Conservation (phyloP, 2,888 invertebrate genomes). For the Standfussiana lucernea region DNA sequence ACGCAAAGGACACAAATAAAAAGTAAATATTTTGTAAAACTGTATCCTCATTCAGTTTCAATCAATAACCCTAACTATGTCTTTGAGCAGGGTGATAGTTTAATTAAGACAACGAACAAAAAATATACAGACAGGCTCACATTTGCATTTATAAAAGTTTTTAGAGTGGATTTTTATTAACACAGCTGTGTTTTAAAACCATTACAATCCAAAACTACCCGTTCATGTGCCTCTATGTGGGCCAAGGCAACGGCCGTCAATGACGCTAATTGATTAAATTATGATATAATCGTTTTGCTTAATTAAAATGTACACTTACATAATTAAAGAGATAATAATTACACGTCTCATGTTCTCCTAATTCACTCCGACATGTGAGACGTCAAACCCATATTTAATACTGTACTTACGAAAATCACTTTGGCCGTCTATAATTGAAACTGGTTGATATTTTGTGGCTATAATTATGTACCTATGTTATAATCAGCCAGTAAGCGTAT, state of each 20-base stretch:
- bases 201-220: conserved; percentile 15
- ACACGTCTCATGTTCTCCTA: conserved; percentile 28
- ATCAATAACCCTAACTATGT: not conserved
- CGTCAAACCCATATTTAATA: not conserved
- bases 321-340: conserved; percentile 27
- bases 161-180: conserved; percentile 1
- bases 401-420: not conserved
- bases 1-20: not conserved
- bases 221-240: conserved; percentile 33
- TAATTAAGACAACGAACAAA: not conserved
- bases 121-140: not conserved
- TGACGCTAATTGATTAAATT: conserved; percentile 48
- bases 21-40: not conserved
- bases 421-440: conserved; percentile 3
- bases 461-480: conserved; percentile 3
- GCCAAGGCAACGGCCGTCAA: conserved; percentile 53
- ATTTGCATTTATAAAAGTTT: conserved; percentile 18
- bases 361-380: conserved; percentile 30
- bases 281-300: conserved; percentile 44
- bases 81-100: not conserved
- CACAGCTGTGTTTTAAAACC: not conserved
- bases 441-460: conserved; percentile 6
- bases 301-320: conserved; percentile 45
- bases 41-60: not conserved
- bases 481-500: conserved; percentile 9